These are phyloP conservation scores for Sphaerophoria rueppellii DNA, from an alignment of 2,888 invertebrate species.

Conservation along the genomic window DNA sequence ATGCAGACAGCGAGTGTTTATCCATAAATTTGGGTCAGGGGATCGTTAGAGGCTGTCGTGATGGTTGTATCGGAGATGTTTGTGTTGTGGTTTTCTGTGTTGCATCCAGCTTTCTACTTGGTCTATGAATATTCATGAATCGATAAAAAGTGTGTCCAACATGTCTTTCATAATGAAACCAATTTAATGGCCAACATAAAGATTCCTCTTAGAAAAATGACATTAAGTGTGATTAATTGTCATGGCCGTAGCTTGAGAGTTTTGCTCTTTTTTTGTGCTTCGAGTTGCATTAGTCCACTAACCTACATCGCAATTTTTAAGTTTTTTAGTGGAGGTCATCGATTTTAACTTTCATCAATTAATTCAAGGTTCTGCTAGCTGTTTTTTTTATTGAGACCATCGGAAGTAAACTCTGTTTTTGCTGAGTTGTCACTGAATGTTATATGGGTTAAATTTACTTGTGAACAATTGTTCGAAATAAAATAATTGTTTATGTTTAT, in stretches of 20 bases:
- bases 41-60: constrained; percentile 61
- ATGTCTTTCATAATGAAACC: background rate
- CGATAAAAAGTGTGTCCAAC: background rate
- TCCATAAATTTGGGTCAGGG: constrained; percentile 63
- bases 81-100: constrained; percentile 21
- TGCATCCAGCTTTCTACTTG: constrained; percentile 41
- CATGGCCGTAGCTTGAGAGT: constrained; percentile 17
- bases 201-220: constrained; percentile 14
- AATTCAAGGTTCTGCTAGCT: background rate
- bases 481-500: too few relatives aligned
- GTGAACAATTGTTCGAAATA: too few relatives aligned
- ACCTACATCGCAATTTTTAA: constrained; percentile 4
- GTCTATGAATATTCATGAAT: constrained; percentile 35
- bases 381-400: background rate
- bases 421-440: background rate
- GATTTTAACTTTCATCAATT: background rate
- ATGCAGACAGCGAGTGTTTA: constrained; percentile 14
- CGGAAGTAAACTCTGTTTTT: background rate
- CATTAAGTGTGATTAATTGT: constrained; percentile 29
- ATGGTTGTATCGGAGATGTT: constrained; percentile 44
- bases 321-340: constrained; percentile 22
- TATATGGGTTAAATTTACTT: too few relatives aligned
- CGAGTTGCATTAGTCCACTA: constrained; percentile 32
- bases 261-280: background rate
- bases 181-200: background rate